Percentiles rank a stretch among this genome's conserved stretches.
Conservation (phyloP, 2,797 vertebrate species). For the Takifugu ocellatus region DNA sequence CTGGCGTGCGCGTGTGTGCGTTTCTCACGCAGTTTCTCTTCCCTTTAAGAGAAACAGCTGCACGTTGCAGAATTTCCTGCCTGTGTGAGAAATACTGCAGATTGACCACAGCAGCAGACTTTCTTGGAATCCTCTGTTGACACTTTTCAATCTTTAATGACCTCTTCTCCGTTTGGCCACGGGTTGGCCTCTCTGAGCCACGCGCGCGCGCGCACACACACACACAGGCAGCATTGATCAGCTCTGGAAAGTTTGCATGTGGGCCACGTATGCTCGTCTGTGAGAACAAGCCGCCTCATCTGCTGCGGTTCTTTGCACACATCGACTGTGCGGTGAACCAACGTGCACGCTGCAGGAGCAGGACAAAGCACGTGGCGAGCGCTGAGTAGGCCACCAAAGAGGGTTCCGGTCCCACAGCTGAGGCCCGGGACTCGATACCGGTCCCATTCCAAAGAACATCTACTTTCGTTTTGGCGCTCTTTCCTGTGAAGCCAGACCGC, state of each 20-base stretch:
- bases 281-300: constrained; percentile 1
- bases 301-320: background rate
- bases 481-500: background rate
- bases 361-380: constrained; percentile 31
- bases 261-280: background rate
- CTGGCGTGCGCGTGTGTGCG: background rate
- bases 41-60: constrained; percentile 21
- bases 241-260: constrained; percentile 3
- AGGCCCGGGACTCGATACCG: background rate
- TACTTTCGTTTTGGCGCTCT: too few species aligned
- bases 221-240: background rate
- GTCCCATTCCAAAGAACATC: too few species aligned
- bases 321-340: background rate
- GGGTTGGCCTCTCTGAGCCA: constrained; percentile 1
- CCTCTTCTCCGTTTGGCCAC: constrained; percentile 2
- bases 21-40: constrained; percentile 4
- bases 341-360: constrained; percentile 12
- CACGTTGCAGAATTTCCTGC: constrained; percentile 41
- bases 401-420: constrained; percentile 13
- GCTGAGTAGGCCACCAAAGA: constrained; percentile 20
- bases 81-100: constrained; percentile 37
- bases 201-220: too few species aligned
- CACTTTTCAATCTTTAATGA: constrained; percentile 13
- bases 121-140: constrained; percentile 15
- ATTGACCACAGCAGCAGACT: constrained; percentile 20